These are phyloP conservation scores for Cydia splendana DNA, from an alignment of 1,140 invertebrate species.

Conservation along the genomic window DNA sequence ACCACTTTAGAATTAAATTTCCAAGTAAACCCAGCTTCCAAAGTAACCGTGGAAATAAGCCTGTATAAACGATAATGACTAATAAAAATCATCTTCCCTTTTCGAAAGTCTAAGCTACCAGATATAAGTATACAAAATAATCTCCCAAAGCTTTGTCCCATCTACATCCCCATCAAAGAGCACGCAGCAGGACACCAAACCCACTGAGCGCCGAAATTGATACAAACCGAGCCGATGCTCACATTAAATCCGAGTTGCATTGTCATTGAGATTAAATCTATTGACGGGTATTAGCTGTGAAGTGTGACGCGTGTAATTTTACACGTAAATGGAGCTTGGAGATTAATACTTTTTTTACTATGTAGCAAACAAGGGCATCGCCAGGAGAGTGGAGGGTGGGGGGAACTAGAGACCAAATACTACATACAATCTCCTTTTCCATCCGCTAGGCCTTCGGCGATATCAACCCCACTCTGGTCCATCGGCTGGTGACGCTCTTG, in stretches of 20 bases:
- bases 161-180: background rate
- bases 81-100: no score
- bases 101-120: conserved; percentile 33
- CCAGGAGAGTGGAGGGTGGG: no score
- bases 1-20: no score
- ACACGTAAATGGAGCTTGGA: background rate
- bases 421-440: no score
- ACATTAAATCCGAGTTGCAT: background rate
- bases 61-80: no score
- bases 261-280: conserved; percentile 9
- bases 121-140: conserved; percentile 51
- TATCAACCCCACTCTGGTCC: no score
- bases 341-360: background rate
- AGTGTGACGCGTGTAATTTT: conserved; percentile 2
- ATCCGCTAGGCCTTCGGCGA: no score
- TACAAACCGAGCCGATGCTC: background rate
- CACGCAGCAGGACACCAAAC: background rate
- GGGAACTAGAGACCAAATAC: no score
- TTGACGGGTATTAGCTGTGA: conserved; percentile 18
- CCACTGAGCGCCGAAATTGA: conserved; percentile 9
- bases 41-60: no score
- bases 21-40: no score
- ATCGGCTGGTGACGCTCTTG: no score
- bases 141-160: background rate
- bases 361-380: background rate